Evolutionary conservation across 2,113 vertebrate genomes (phyloP).

Genomic region (Cinclus cinclus): DNA sequence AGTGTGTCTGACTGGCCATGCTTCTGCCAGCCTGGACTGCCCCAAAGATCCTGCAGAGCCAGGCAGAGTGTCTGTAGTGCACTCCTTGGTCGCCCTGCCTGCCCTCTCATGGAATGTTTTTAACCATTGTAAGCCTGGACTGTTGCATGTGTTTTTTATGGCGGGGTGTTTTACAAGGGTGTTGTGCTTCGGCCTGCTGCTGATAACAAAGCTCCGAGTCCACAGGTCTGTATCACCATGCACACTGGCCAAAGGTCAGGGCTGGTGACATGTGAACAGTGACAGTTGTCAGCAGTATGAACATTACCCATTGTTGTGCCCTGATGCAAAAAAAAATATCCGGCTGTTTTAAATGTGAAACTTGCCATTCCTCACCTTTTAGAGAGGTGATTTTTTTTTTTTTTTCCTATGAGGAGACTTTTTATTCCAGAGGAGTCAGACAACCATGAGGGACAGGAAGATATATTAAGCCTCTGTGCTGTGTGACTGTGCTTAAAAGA

Average conservation of each 20-base stretch:
- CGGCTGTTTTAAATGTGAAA: neutral
- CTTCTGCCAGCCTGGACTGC: neutral
- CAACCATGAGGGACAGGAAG: neutral
- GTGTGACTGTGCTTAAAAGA: neutral
- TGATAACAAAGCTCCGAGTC: neutral
- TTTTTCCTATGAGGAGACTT: neutral
- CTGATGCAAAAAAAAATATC: neutral
- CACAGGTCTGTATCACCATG: neutral
- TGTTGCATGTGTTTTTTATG: neutral
- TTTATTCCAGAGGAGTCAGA: neutral
- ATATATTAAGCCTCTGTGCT: neutral
- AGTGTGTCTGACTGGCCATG: neutral
- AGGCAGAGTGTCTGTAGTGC: no score
- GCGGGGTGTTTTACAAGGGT: fast-evolving
- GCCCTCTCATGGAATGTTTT: neutral
- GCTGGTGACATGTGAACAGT: neutral
- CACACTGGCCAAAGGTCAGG: neutral
- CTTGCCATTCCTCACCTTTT: neutral
- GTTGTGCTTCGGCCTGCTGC: neutral
- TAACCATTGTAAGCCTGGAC: neutral
- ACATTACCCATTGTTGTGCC: neutral
- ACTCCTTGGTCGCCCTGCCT: neutral
- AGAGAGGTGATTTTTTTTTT: neutral
- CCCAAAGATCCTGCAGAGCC: neutral
- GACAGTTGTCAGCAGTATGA: neutral